Percentiles rank a stretch among this genome's conserved stretches.
phyloP scores from a whole-genome alignment of 1,140 invertebrate genomes.

The Sitophilus oryzae region DNA sequence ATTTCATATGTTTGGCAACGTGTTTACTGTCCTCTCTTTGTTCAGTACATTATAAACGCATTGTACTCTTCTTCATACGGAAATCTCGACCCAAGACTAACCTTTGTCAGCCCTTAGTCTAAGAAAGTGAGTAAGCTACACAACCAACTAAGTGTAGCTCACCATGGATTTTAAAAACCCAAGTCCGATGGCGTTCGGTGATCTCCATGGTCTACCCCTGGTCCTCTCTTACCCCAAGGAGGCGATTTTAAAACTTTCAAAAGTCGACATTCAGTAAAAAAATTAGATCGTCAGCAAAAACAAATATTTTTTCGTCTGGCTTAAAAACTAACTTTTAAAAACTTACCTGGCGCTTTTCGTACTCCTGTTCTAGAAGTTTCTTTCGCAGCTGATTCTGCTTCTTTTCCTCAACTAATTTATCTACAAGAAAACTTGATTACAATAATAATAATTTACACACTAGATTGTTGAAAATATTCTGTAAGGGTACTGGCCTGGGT shows the following conservation, averaged over 20 bases:
- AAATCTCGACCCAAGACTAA: too few relatives aligned
- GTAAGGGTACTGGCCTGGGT: too few relatives aligned
- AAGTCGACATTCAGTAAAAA: conserved; percentile 19
- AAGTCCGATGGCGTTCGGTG: conserved; percentile 55
- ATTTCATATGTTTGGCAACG: too few relatives aligned
- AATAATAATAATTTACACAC: too few relatives aligned
- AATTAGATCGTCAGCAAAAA: conserved; percentile 1
- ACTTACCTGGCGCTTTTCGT: conserved; percentile 31
- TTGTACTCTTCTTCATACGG: too few relatives aligned
- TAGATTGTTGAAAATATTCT: too few relatives aligned
- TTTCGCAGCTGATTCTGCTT: conserved; percentile 28
- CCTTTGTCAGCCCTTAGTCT: too few relatives aligned
- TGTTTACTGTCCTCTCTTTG: too few relatives aligned
- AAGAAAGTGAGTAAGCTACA: conserved; percentile 32
- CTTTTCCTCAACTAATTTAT: conserved; percentile 37
- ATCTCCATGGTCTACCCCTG: conserved; percentile 59
- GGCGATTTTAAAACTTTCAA: conserved; percentile 42
- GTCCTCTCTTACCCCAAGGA: conserved; percentile 59
- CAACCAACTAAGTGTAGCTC: conserved; percentile 38
- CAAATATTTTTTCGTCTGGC: conserved; percentile 1
- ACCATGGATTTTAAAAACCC: conserved; percentile 65
- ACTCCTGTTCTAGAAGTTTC: conserved; percentile 20
- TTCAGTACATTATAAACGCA: too few relatives aligned
- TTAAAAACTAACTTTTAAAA: not conserved
- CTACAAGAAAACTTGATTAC: conserved; percentile 26